Evolutionary conservation across 2,888 invertebrate species (phyloP), one percentile per base, ranked within the genome.

Genomic region (Papilio demoleus): DNA sequence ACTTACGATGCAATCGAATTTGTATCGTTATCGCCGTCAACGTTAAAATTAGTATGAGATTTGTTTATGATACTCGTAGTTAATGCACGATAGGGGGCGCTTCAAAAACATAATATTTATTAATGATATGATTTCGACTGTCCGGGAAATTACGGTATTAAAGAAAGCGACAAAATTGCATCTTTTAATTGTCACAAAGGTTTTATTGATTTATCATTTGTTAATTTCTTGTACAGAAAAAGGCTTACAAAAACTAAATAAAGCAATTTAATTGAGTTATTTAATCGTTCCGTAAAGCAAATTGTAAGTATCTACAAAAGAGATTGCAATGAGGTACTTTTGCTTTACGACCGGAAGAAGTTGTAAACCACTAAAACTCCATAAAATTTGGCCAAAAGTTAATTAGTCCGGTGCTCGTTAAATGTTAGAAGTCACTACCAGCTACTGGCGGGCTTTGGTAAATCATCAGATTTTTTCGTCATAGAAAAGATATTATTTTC

Each of bases 351-450:
- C 36, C 12, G 59, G 45, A 45, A 45, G 47, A 31, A 34, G 59
- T 47, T 59, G 47, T 66, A 66, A 66, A 59, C 34, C 34, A 12
- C 22, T 59, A 24, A 59, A 66, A 59, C 24, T n/a, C 47, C 47
- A 58, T 60, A 66, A 66, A 66, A 60, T 47, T 24, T 36, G 66
- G 31, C 42, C 36, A 47, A 59, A 66, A 59, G 59, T 60, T 60
- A 66, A 66, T 66, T 66, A 45, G 42, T 59, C n/a, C 17, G 22
- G 45, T 31, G 31, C 14, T 31, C 53, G 53, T 53, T 53, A 53
- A 53, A 53, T 31, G 53, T 31, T 53, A 53, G 17, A 31, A 31
- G 17, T 14, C 53, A 17, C 53, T 17, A 31, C 31, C 17, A n/a
- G 27, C 17, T n/a, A 17, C 53, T 31, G 53, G 2, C n/a, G 53